Percentiles rank a stretch among this genome's conserved stretches.
These are phyloP conservation scores for Ataeniobius toweri DNA, from an alignment of 2,797 vertebrate species.

Conservation along the genomic window DNA sequence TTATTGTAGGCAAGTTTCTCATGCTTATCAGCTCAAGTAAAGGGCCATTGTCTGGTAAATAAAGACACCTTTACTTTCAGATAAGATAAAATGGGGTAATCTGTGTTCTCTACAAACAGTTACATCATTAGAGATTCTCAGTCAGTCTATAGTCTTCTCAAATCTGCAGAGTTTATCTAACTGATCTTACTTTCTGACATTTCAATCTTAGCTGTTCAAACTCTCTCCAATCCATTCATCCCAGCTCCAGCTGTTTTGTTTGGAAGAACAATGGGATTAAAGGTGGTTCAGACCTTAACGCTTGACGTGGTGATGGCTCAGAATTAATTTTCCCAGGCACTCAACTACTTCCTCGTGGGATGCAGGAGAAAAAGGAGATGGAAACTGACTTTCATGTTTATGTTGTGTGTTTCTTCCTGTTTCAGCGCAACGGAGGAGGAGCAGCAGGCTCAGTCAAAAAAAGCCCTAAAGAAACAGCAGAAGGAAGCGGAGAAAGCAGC, in stretches of 20 bases:
- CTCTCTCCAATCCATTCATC: slow-evolving; percentile 29
- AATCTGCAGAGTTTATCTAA: slow-evolving; percentile 28
- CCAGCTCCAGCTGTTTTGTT: slow-evolving; percentile 48
- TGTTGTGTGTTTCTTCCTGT: slow-evolving; percentile 76
- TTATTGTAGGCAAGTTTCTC: slow-evolving; percentile 7
- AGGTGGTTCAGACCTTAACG: slow-evolving; percentile 56
- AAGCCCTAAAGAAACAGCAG: slow-evolving; percentile 85
- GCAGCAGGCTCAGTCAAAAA: slow-evolving; percentile 84
- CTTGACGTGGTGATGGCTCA: slow-evolving; percentile 48
- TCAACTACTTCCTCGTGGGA: slow-evolving; percentile 87
- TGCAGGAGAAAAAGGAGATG: slow-evolving; percentile 78
- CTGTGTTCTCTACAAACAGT: slow-evolving; percentile 20
- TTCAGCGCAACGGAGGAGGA: slow-evolving; percentile 81
- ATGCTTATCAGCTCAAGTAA: slow-evolving; percentile 19
- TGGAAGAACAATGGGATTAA: slow-evolving; percentile 69
- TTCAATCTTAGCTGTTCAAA: slow-evolving; percentile 36
- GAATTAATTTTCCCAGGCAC: slow-evolving; percentile 86
- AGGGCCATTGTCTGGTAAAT: slow-evolving; percentile 19
- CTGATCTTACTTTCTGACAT: slow-evolving; percentile 39
- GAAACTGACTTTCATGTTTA: slow-evolving; percentile 76
- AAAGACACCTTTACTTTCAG: slow-evolving; percentile 21
- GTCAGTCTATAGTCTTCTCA: slow-evolving; percentile 21
- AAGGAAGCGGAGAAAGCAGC: slow-evolving; percentile 87
- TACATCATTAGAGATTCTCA: slow-evolving; percentile 27
- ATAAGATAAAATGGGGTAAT: slow-evolving; percentile 29